Conservation (phyloP, 1,140 invertebrate genomes). For the Drosophila parabipectinata region DNA sequence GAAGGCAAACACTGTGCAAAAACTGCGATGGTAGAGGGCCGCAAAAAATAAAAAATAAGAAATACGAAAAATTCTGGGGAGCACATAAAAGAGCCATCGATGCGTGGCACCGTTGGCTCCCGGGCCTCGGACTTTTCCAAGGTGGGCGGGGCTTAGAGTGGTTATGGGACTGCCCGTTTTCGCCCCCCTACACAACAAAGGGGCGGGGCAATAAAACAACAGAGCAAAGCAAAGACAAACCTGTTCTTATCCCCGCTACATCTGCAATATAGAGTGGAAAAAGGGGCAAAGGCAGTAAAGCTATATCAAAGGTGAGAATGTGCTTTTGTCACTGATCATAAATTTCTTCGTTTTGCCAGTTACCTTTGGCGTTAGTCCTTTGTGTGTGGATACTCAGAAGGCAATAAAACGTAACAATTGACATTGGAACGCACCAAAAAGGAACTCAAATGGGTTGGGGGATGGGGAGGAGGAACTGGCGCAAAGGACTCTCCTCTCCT, state of each 20-base stretch:
- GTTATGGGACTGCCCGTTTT: background rate
- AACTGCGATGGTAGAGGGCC: constrained; percentile 23
- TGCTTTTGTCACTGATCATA: constrained; percentile 82
- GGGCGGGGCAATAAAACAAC: constrained; percentile 66
- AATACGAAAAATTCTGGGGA: constrained; percentile 61
- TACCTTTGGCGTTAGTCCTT: constrained; percentile 31
- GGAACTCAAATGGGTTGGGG: constrained; percentile 7
- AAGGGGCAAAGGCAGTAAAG: constrained; percentile 54
- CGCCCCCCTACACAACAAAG: constrained; percentile 44
- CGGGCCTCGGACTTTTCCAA: constrained; percentile 37
- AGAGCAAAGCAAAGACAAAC: constrained; percentile 39
- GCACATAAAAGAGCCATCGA: constrained; percentile 76
- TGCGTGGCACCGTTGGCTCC: constrained; percentile 54
- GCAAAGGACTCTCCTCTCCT: constrained; percentile 1
- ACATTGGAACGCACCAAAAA: constrained; percentile 49
- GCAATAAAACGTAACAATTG: constrained; percentile 76
- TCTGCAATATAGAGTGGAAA: constrained; percentile 30
- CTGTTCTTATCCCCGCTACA: constrained; percentile 33
- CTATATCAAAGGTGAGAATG: constrained; percentile 79
- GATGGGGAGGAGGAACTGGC: constrained; percentile 1
- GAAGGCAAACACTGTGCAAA: constrained; percentile 64
- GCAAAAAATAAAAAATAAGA: constrained; percentile 37
- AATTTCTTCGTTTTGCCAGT: constrained; percentile 61
- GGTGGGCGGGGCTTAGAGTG: constrained; percentile 50
- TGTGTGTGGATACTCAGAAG: constrained; percentile 30